Conservation (phyloP, 2,888 invertebrate genomes). For the Pyrgus malvae region DNA sequence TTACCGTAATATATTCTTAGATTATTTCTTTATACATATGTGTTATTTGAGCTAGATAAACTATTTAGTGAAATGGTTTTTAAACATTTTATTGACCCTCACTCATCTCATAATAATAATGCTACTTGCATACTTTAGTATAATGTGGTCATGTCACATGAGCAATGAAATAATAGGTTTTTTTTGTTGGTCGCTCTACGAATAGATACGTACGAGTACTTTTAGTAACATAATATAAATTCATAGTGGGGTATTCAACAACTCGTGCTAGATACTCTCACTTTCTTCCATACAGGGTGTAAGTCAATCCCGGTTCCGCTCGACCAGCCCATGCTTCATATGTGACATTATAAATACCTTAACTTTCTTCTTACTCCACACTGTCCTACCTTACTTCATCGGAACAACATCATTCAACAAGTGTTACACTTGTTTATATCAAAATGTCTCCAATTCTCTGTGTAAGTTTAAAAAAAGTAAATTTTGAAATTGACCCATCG, state of each 20-base stretch:
- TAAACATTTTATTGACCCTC: too few relatives aligned
- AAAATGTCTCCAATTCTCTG: constrained; percentile 53
- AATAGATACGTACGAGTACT: too few relatives aligned
- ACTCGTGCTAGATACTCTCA: constrained; percentile 41
- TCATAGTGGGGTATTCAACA: constrained; percentile 33
- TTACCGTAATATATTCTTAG: too few relatives aligned
- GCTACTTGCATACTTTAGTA: too few relatives aligned
- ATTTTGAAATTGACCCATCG: not conserved
- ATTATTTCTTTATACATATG: too few relatives aligned
- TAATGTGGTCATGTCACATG: too few relatives aligned
- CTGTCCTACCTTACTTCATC: constrained; percentile 49
- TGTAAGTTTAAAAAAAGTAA: constrained; percentile 49
- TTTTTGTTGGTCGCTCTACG: not conserved
- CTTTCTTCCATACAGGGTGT: constrained; percentile 52
- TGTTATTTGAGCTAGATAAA: too few relatives aligned
- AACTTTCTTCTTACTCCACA: constrained; percentile 46
- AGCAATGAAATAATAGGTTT: not conserved
- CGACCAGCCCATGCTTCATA: constrained; percentile 29
- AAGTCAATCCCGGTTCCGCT: constrained; percentile 49
- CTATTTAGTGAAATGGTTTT: too few relatives aligned
- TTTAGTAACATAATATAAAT: not conserved
- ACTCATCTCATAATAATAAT: too few relatives aligned
- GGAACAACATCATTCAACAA: constrained; percentile 19
- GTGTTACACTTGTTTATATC: constrained; percentile 29
- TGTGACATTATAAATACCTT: constrained; percentile 57